A percentile compares a stretch with the other conserved stretches of the same genome.
Conservation (phyloP, 2,113 vertebrate genomes). For the Rutilus rutilus region DNA sequence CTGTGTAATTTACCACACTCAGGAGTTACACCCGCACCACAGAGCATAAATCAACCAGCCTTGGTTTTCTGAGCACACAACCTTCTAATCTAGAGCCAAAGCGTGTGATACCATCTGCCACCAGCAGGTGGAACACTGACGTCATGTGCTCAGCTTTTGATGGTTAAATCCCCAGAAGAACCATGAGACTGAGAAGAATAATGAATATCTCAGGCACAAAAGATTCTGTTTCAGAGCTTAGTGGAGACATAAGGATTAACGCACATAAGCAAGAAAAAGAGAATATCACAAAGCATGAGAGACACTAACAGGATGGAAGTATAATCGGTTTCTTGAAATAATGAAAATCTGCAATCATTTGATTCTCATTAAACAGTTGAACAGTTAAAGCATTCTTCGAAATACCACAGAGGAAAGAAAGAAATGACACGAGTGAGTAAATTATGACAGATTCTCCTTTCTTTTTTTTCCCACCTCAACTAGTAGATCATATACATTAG, state of each 20-base stretch:
- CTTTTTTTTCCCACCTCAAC: too few relatives aligned
- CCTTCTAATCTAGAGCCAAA: not conserved
- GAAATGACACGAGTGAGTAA: too few relatives aligned
- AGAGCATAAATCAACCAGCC: conserved; percentile 9
- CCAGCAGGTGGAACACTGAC: conserved; percentile 18
- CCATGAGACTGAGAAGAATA: conserved; percentile 23
- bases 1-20: conserved; percentile 24
- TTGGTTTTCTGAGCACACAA: not conserved
- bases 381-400: too few relatives aligned
- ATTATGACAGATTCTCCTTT: too few relatives aligned
- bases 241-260: conserved; percentile 26
- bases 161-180: conserved; percentile 20
- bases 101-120: not conserved
- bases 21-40: conserved; percentile 19
- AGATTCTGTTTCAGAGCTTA: conserved; percentile 32
- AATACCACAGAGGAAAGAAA: too few relatives aligned
- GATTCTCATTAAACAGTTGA: not conserved
- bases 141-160: not conserved
- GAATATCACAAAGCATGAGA: conserved; percentile 6
- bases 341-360: not conserved
- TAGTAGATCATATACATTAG: not conserved
- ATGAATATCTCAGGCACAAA: conserved; percentile 37
- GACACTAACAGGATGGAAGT: not conserved
- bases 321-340: conserved; percentile 27
- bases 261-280: not conserved